phyloP scores from a whole-genome alignment of 1,140 invertebrate genomes.

The Homalodisca vitripennis region DNA sequence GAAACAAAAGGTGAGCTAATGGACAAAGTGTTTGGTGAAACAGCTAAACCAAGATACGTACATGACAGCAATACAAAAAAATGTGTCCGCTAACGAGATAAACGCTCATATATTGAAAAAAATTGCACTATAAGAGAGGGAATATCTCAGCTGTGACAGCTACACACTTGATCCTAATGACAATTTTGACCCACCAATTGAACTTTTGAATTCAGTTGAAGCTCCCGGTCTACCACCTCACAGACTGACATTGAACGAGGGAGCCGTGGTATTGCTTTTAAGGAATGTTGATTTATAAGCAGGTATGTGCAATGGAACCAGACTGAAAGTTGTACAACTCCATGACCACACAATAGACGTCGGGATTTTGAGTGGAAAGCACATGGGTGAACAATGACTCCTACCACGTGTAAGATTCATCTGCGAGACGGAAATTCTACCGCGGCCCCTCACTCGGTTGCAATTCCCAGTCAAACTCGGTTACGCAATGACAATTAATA shows the following conservation, averaged over 20 bases:
- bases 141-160: background rate
- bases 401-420: background rate
- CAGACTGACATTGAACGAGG: background rate
- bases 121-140: background rate
- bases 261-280: background rate
- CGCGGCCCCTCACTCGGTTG: background rate
- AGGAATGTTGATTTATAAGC: background rate
- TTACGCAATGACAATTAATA: constrained; percentile 56
- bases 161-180: background rate
- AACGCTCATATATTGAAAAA: background rate
- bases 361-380: background rate
- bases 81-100: background rate
- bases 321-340: background rate
- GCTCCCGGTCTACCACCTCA: background rate
- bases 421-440: background rate
- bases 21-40: background rate
- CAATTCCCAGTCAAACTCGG: constrained; percentile 51
- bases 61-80: background rate
- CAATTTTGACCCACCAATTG: background rate
- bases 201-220: background rate
- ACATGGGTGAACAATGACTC: background rate
- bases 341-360: background rate
- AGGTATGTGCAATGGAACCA: background rate
- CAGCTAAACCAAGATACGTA: background rate
- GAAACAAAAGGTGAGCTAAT: background rate